These are phyloP conservation scores for Neodon shergylaensis DNA, from an alignment of 2,113 vertebrate genomes.

Conservation along the genomic window DNA sequence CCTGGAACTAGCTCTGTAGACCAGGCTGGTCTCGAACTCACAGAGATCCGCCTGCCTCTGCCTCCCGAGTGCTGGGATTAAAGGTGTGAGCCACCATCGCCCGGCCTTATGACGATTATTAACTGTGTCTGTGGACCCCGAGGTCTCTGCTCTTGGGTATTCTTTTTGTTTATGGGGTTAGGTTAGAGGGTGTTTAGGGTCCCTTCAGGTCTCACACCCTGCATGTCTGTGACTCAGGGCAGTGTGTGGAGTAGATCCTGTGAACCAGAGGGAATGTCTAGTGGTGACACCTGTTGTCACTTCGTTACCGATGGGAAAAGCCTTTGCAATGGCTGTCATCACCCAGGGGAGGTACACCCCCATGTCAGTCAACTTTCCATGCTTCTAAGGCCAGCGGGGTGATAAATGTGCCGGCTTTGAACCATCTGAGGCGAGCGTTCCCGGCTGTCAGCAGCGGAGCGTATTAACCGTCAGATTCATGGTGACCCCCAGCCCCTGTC, in stretches of 20 bases:
- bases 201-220: not conserved
- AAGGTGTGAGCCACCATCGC: too few relatives aligned
- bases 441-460: slow-evolving; percentile 75
- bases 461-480: slow-evolving; percentile 63
- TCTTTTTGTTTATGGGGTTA: not conserved
- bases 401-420: slow-evolving; percentile 70
- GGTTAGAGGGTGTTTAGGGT: not conserved
- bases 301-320: not conserved
- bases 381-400: slow-evolving; percentile 54
- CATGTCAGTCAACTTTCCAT: not conserved
- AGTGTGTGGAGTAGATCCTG: not conserved
- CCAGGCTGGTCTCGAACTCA: too few relatives aligned
- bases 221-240: not conserved
- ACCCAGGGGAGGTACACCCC: not conserved
- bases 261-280: not conserved
- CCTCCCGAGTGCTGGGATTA: too few relatives aligned
- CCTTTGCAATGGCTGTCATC: not conserved
- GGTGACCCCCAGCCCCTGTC: slow-evolving; percentile 80
- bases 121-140: not conserved
- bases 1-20: too few relatives aligned
- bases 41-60: too few relatives aligned
- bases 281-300: not conserved
- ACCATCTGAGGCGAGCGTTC: slow-evolving; percentile 56
- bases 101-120: not conserved
- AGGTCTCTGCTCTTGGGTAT: not conserved